phyloP scores from a whole-genome alignment of 2,888 invertebrate genomes.

The Hoplodrina ambigua region DNA sequence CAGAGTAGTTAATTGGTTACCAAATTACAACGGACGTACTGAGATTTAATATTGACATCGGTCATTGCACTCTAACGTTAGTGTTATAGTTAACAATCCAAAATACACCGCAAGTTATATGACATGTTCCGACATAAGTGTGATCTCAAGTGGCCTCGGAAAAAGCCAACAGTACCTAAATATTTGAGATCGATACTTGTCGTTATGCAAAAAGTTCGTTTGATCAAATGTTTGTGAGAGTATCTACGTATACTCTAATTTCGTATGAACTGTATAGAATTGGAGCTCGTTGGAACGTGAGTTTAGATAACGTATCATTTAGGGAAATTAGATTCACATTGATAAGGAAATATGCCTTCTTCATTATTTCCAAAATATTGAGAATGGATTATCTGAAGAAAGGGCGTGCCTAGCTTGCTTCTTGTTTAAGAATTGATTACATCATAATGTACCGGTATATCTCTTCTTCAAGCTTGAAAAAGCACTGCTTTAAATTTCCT shows the following conservation, averaged over 20 bases:
- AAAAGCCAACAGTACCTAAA: constrained; percentile 2
- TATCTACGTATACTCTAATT: constrained; percentile 3
- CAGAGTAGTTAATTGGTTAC: too few relatives aligned
- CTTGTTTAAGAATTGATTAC: too few relatives aligned
- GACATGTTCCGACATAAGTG: neutral
- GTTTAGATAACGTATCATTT: constrained; percentile 6
- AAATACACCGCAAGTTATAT: neutral
- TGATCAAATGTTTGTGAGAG: constrained; percentile 7
- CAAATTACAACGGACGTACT: too few relatives aligned
- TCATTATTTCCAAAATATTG: too few relatives aligned
- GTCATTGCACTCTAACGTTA: neutral
- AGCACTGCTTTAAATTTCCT: too few relatives aligned
- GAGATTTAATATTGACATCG: too few relatives aligned
- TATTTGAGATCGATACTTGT: constrained; percentile 29
- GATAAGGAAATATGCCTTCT: too few relatives aligned
- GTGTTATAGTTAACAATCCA: neutral
- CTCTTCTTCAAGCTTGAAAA: too few relatives aligned
- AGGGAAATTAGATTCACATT: too few relatives aligned
- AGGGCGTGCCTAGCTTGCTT: too few relatives aligned
- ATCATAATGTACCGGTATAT: too few relatives aligned
- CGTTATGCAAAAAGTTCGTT: constrained; percentile 35
- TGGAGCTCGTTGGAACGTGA: neutral
- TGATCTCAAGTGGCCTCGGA: constrained; percentile 19
- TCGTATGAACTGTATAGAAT: neutral
- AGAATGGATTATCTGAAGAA: too few relatives aligned